These are phyloP conservation scores for Anthophora plumipes DNA, from an alignment of 2,888 invertebrate species.

Conservation along the genomic window DNA sequence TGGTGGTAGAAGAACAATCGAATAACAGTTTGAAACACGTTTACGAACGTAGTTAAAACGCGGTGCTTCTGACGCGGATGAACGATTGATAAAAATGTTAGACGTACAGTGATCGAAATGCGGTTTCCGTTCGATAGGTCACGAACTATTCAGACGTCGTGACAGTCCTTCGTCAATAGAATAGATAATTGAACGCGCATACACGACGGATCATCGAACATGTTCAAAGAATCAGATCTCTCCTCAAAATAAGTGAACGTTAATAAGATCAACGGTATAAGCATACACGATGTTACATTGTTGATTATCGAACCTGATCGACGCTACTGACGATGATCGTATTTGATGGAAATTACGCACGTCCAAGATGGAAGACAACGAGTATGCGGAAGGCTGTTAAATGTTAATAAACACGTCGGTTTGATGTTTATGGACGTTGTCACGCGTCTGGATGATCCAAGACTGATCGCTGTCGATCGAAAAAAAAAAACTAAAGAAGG, in stretches of 20 bases:
- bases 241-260: neutral
- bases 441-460: neutral
- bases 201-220: neutral
- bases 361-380: constrained; percentile 1
- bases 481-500: neutral
- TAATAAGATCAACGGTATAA: constrained; percentile 9
- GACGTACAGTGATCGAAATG: constrained; percentile 10
- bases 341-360: neutral
- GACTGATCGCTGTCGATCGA: constrained; percentile 34
- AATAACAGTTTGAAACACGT: neutral
- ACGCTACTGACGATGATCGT: neutral
- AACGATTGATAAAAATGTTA: neutral
- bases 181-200: neutral
- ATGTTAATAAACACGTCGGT: neutral
- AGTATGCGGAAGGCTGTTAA: neutral
- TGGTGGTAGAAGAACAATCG: constrained; percentile 26
- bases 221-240: neutral
- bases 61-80: constrained; percentile 5
- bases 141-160: constrained; percentile 12
- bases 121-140: neutral
- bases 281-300: constrained; percentile 28
- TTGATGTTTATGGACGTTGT: neutral
- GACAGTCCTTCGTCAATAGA: neutral
- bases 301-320: neutral
- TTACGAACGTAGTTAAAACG: neutral